Evolutionary conservation across 1,140 invertebrate species (phyloP), one percentile per base, ranked within the genome.

Genomic region (Drosophila malerkotliana): DNA sequence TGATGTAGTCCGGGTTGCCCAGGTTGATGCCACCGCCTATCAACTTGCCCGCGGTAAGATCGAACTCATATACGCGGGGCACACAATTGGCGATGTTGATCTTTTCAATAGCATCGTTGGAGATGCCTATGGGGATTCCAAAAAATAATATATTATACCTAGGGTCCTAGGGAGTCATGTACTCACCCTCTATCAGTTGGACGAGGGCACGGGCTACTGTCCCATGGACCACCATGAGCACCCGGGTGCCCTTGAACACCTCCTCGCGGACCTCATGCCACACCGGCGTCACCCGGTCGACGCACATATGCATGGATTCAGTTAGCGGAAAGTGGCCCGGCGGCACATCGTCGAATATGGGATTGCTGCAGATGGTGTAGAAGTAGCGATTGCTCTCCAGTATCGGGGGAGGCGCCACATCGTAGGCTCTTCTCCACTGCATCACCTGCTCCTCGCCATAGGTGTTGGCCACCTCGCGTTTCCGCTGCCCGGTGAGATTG

Each of bases 21-120:
- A 96, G 90, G 76, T 95, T 96, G 77, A 94, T 93, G 77, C 93
- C 92, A 34, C 93, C 93, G 7, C 93, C 93, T 3, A 95, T 76
- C 14, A 94, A 94, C 47, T 93, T 93, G 37, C 95, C 90, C 37
- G 93, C 88, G 21, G 82, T 74, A 21, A 93, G 92, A 79, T 96
- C 93, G 52, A 96, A 92, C 69, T 94, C 93, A 83, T 96, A 96
- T 2, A 95, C 93, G 62, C 96, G 94, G 4, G 95, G 95, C 69
- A 96, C 95, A 47, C 95, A 95, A 71, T 95, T 96, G 6, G 95
- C 95, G n/a, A 96, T 93, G 91, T 96, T 96, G 2, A 96, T 92
- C 52, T 92, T 93, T 90, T 94, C 93, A 39, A 96, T 96, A 30
- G 93, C 93, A 56, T 93, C 92, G 73, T 96, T 94, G 26, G 92